Percentiles rank a stretch among this genome's conserved stretches.
phyloP scores from a whole-genome alignment of 2,888 invertebrate species.

The Bellardia pandia region DNA sequence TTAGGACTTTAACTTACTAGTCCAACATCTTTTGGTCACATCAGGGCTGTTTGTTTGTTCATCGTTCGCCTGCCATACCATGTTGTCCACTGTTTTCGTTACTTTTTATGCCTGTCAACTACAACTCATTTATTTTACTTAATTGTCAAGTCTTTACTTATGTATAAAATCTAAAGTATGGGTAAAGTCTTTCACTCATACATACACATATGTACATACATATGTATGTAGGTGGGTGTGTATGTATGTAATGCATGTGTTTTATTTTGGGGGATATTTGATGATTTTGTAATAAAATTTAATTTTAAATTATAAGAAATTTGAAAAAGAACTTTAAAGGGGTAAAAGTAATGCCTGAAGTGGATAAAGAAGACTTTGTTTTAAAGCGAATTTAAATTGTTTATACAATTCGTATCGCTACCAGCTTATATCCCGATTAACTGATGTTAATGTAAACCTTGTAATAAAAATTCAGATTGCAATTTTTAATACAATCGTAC shows the following conservation, averaged over 20 bases:
- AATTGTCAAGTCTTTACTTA: constrained; percentile 79
- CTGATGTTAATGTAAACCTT: no score
- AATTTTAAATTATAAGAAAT: constrained; percentile 26
- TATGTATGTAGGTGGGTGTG: not conserved
- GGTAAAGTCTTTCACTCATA: not conserved
- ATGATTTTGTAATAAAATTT: constrained; percentile 25
- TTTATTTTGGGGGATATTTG: constrained; percentile 8
- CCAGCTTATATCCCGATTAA: no score
- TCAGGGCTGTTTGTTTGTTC: constrained; percentile 46
- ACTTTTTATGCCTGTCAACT: constrained; percentile 70
- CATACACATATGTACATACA: no score
- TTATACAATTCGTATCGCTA: no score
- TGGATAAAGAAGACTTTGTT: no score
- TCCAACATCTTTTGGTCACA: constrained; percentile 57
- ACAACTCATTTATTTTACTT: constrained; percentile 81
- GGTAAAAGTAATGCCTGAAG: no score
- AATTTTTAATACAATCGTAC: no score
- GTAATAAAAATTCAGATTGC: no score
- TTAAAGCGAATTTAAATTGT: no score
- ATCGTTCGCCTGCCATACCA: constrained; percentile 12
- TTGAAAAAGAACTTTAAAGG: not conserved
- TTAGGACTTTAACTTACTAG: constrained; percentile 48
- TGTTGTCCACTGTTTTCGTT: constrained; percentile 32
- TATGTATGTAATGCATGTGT: not conserved
- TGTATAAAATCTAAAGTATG: not conserved